phyloP scores from a whole-genome alignment of 2,113 vertebrate species.

The Corydoras sp. region DNA sequence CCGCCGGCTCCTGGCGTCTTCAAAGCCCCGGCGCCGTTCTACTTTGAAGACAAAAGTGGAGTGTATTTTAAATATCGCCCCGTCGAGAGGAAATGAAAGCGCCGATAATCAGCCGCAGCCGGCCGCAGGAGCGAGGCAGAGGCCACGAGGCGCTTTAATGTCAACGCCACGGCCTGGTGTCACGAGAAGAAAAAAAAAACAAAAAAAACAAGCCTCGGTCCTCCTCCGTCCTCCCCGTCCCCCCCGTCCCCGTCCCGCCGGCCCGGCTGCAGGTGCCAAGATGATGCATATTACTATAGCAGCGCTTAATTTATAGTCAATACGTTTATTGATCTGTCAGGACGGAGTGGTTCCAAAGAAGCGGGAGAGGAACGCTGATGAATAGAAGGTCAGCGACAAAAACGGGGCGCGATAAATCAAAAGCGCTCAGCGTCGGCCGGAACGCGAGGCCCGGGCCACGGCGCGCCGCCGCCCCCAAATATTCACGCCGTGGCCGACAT shows the following conservation, averaged over 20 bases:
- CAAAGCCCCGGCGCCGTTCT: constrained; percentile 37
- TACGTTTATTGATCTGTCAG: constrained; percentile 35
- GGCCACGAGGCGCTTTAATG: constrained; percentile 9
- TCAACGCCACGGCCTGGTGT: constrained; percentile 1
- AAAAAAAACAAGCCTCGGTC: not conserved
- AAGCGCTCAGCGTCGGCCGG: constrained; percentile 1
- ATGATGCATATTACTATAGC: constrained; percentile 26
- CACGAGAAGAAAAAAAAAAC: not conserved
- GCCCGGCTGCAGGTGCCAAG: not conserved
- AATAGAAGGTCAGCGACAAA: constrained; percentile 41
- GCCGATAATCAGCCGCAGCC: constrained; percentile 51
- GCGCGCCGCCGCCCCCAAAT: not conserved
- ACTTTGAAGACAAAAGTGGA: constrained; percentile 55
- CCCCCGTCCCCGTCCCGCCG: not conserved
- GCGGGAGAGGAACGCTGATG: constrained; percentile 25
- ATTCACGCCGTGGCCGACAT: not conserved
- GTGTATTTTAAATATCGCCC: constrained; percentile 54
- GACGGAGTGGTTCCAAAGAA: constrained; percentile 27
- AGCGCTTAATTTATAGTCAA: constrained; percentile 31
- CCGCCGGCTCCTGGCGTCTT: constrained; percentile 35
- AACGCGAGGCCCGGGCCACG: constrained; percentile 1
- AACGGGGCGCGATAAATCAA: constrained; percentile 29
- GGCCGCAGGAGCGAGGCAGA: constrained; percentile 22
- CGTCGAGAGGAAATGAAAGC: constrained; percentile 42
- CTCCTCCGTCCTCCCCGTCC: constrained; percentile 11